Evolutionary conservation across 2,797 vertebrate genomes (phyloP).

Genomic region (Sebastes nivosus): DNA sequence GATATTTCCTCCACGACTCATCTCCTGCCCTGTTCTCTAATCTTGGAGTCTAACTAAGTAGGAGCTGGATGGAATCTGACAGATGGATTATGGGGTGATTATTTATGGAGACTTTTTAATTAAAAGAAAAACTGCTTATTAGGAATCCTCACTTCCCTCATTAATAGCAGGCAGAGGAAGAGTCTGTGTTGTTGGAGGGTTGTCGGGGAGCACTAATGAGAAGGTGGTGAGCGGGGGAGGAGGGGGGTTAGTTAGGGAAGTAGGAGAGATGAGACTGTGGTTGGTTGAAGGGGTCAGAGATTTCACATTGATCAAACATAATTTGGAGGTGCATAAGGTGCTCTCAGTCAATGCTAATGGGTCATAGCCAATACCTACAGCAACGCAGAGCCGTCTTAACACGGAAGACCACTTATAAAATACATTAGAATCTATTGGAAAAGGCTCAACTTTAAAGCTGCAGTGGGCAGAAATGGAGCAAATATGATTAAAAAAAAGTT

Average conservation of each 20-base stretch:
- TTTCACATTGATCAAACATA: conserved; percentile 28
- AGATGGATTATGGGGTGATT: conserved; percentile 86
- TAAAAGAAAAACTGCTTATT: conserved; percentile 87
- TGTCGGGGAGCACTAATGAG: conserved; percentile 81
- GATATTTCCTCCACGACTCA: conserved; percentile 7
- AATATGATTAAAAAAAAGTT: no score
- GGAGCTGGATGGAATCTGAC: conserved; percentile 82
- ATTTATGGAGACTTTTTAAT: conserved; percentile 87
- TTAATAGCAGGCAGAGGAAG: conserved; percentile 81
- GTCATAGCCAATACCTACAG: neutral
- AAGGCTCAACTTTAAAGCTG: neutral
- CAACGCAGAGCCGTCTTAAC: neutral
- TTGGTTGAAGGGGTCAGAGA: conserved; percentile 5
- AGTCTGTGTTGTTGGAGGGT: conserved; percentile 74
- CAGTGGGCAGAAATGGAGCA: no score
- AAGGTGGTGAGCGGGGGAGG: conserved; percentile 2
- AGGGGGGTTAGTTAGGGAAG: conserved; percentile 10
- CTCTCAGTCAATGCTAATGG: neutral
- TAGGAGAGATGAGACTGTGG: conserved; percentile 18
- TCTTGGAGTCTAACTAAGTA: conserved; percentile 74
- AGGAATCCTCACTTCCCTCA: conserved; percentile 82
- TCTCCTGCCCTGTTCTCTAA: conserved; percentile 58
- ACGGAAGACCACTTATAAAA: neutral
- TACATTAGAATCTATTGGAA: neutral
- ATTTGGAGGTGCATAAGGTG: neutral